Percentiles rank a stretch among this genome's conserved stretches.
Conservation (phyloP, 2,113 vertebrate genomes). For the Syngnathoides biaculeatus region DNA sequence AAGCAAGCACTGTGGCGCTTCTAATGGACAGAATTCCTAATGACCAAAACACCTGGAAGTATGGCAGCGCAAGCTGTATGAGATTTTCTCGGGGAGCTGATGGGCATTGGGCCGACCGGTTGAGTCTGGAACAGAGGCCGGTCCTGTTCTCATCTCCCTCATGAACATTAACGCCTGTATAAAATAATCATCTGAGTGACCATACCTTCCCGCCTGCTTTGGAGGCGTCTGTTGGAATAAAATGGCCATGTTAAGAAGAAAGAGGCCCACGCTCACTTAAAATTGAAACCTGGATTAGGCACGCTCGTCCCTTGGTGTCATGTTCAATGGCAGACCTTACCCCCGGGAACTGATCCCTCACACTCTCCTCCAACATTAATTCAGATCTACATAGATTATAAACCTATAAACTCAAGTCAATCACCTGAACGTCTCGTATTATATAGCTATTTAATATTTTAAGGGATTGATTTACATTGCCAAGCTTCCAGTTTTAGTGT, state of each 20-base stretch:
- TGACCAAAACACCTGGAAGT: constrained; percentile 77
- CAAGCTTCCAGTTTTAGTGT: constrained; percentile 37
- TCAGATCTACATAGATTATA: constrained; percentile 59
- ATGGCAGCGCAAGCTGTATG: constrained; percentile 13
- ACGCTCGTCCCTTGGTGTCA: constrained; percentile 67
- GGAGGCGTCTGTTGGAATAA: constrained; percentile 29
- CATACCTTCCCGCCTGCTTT: constrained; percentile 21
- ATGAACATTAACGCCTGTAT: constrained; percentile 15
- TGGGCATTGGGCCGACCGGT: constrained; percentile 9
- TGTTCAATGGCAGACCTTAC: constrained; percentile 58
- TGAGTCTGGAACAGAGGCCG: constrained; percentile 12
- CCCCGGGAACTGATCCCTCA: constrained; percentile 57
- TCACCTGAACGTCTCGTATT: constrained; percentile 25
- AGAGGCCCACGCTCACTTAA: constrained; percentile 57
- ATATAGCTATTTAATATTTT: constrained; percentile 32
- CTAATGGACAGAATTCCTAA: constrained; percentile 62
- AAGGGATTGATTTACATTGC: constrained; percentile 50
- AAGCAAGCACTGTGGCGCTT: constrained; percentile 60
- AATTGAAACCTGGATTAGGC: constrained; percentile 71
- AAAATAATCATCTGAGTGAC: constrained; percentile 29
- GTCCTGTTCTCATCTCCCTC: constrained; percentile 18
- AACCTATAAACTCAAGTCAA: constrained; percentile 27
- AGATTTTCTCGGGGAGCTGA: constrained; percentile 48
- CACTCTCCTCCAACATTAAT: constrained; percentile 51
- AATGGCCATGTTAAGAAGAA: constrained; percentile 50